Percentiles rank a stretch among this genome's conserved stretches.
phyloP scores from a whole-genome alignment of 2,888 invertebrate genomes.

The Drosophila meridiana region DNA sequence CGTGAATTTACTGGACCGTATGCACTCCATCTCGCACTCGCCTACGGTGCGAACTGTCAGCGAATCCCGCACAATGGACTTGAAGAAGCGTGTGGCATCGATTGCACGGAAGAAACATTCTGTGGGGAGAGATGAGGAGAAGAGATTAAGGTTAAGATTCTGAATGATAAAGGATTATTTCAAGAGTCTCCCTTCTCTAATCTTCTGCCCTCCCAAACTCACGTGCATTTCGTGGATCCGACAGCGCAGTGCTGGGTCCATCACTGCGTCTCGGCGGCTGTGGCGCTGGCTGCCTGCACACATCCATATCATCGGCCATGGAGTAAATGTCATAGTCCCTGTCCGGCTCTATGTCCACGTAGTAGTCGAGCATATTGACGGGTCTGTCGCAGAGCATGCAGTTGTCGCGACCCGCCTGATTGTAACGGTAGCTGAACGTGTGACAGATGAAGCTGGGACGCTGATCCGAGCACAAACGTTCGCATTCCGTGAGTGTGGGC shows the following conservation, averaged over 20 bases:
- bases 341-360: constrained; percentile 90
- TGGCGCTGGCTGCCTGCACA: constrained; percentile 83
- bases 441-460: constrained; percentile 89
- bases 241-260: constrained; percentile 81
- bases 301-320: constrained; percentile 88
- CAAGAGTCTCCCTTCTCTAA: background rate
- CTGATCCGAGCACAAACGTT: constrained; percentile 90
- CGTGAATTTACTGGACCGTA: constrained; percentile 90
- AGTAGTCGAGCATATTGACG: constrained; percentile 89
- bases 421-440: constrained; percentile 90
- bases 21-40: constrained; percentile 92
- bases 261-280: constrained; percentile 68
- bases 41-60: constrained; percentile 89
- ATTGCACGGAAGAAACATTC: constrained; percentile 94
- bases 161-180: background rate
- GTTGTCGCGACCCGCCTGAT: constrained; percentile 87
- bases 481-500: constrained; percentile 91
- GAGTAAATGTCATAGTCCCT: constrained; percentile 92
- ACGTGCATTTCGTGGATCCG: constrained; percentile 85
- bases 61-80: constrained; percentile 88
- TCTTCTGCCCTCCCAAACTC: constrained; percentile 47
- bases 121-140: constrained; percentile 74
- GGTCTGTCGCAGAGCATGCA: constrained; percentile 91
- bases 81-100: constrained; percentile 89
- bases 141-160: background rate